phyloP scores from a whole-genome alignment of 2,113 vertebrate species.

The Bambusicola thoracicus region DNA sequence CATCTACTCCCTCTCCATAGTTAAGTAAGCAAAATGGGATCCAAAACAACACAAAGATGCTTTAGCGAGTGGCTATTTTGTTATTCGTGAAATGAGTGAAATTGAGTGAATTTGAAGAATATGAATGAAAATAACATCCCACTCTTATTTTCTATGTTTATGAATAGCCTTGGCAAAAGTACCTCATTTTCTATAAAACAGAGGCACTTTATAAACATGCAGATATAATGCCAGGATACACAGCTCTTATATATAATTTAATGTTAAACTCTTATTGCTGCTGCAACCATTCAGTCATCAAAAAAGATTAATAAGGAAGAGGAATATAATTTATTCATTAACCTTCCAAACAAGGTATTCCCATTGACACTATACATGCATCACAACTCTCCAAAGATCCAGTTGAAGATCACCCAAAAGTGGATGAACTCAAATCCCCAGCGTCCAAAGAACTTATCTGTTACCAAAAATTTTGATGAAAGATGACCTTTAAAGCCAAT shows the following conservation, averaged over 20 bases:
- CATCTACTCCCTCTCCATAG: rapidly evolving
- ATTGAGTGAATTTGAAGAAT: not conserved
- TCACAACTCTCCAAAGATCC: not conserved
- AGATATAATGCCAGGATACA: not conserved
- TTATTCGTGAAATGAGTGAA: not conserved
- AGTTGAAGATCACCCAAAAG: not conserved
- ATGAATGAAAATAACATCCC: not conserved
- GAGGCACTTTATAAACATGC: not conserved
- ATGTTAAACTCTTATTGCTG: slow-evolving; percentile 9
- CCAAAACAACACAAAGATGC: not conserved
- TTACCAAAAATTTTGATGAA: slow-evolving; percentile 23
- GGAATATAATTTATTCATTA: slow-evolving; percentile 1
- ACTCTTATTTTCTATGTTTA: not conserved
- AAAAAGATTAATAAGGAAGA: slow-evolving; percentile 6
- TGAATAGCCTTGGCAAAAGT: not conserved
- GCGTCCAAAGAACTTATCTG: not conserved
- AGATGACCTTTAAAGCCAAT: not conserved
- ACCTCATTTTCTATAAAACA: not conserved
- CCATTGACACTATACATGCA: not conserved
- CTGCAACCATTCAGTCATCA: slow-evolving; percentile 36
- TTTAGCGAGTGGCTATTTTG: not conserved
- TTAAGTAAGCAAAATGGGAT: not conserved
- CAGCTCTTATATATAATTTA: not conserved
- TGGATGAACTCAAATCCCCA: not conserved
- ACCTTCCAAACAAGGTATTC: slow-evolving; percentile 2